Percentiles rank a stretch among this genome's conserved stretches.
phyloP scores from a whole-genome alignment of 2,888 invertebrate species.

The Andrena chrysosceles region DNA sequence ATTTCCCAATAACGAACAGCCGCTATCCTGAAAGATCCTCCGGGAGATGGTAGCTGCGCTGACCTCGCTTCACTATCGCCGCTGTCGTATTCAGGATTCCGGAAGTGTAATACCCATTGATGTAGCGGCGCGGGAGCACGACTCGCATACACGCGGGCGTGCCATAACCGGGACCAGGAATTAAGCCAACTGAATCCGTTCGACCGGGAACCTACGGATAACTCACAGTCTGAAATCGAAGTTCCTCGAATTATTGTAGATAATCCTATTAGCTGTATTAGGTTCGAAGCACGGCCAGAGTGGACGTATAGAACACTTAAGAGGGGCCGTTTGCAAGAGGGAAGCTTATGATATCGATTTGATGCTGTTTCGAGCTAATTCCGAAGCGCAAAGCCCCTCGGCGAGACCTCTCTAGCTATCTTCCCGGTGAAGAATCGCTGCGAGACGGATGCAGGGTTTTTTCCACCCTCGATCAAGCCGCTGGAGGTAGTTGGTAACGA shows the following conservation, averaged over 20 bases:
- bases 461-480: background rate
- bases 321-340: constrained; percentile 12
- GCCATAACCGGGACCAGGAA: constrained; percentile 51
- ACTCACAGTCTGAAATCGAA: constrained; percentile 64
- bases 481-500: background rate
- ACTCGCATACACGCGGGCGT: constrained; percentile 20
- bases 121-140: constrained; percentile 16
- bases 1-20: background rate
- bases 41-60: background rate
- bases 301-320: constrained; percentile 25
- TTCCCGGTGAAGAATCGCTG: background rate
- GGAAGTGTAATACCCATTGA: constrained; percentile 35
- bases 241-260: constrained; percentile 65
- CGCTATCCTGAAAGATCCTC: background rate
- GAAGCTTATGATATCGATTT: constrained; percentile 39
- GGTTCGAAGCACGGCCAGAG: constrained; percentile 29
- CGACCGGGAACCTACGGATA: constrained; percentile 58
- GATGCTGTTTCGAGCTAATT: constrained; percentile 35
- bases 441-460: background rate
- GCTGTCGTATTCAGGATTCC: constrained; percentile 18
- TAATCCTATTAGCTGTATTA: constrained; percentile 65
- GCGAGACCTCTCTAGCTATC: background rate
- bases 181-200: constrained; percentile 63
- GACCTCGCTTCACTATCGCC: constrained; percentile 15
- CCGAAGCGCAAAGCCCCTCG: constrained; percentile 6